These are phyloP conservation scores for Ridgeia piscesae DNA, from an alignment of 1,140 invertebrate genomes.

Conservation along the genomic window DNA sequence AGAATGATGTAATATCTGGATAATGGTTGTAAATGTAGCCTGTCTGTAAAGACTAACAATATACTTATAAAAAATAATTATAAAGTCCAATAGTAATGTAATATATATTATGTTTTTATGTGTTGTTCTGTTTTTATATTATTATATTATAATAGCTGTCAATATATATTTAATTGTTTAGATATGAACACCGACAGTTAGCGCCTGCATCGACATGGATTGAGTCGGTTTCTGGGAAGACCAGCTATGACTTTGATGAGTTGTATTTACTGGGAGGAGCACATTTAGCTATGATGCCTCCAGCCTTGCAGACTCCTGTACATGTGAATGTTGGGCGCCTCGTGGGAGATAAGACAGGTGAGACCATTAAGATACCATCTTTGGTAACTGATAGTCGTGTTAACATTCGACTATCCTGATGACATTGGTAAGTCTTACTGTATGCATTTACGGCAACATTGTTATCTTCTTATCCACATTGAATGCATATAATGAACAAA, in stretches of 20 bases:
- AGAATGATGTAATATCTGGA: too few relatives aligned
- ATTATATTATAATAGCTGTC: background rate
- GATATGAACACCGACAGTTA: constrained; percentile 38
- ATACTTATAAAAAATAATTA: too few relatives aligned
- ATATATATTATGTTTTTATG: background rate
- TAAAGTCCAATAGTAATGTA: too few relatives aligned
- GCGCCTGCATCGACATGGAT: constrained; percentile 43
- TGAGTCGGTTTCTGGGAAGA: constrained; percentile 20
- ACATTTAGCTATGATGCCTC: constrained; percentile 40
- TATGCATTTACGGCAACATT: background rate
- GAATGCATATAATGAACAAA: background rate
- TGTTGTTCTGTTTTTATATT: background rate
- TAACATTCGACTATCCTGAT: background rate
- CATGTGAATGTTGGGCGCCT: background rate
- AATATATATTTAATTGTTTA: constrained; percentile 10
- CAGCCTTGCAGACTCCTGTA: background rate
- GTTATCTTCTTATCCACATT: background rate
- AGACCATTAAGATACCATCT: background rate
- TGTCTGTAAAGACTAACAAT: too few relatives aligned
- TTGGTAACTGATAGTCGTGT: background rate
- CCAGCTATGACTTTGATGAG: constrained; percentile 34
- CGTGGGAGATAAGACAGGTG: background rate
- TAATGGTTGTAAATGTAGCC: too few relatives aligned
- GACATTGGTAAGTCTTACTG: background rate
- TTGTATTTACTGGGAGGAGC: constrained; percentile 37